Conservation (phyloP, 2,888 invertebrate species). For the Drosophila lutescens region DNA sequence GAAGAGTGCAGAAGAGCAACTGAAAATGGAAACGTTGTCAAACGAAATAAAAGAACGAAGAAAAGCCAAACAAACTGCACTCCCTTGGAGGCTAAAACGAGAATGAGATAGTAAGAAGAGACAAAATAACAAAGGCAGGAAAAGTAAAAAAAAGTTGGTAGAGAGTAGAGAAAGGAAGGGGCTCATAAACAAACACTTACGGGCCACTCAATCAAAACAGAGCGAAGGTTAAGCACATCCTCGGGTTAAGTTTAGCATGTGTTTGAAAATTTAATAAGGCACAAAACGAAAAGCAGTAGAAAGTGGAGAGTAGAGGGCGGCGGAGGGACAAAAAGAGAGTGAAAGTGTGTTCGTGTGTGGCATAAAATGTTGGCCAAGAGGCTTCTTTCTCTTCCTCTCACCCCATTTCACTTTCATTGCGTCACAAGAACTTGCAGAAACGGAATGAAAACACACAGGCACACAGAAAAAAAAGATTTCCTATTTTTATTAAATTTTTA, state of each 20-base stretch:
- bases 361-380: constrained; percentile 49
- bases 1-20: constrained; percentile 47
- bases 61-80: constrained; percentile 42
- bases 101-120: constrained; percentile 11
- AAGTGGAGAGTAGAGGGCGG: constrained; percentile 9
- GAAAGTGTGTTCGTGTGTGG: constrained; percentile 44
- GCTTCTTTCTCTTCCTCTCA: constrained; percentile 8
- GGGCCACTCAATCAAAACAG: constrained; percentile 75
- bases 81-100: constrained; percentile 28
- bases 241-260: constrained; percentile 78
- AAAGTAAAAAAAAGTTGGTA: constrained; percentile 33
- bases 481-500: background rate
- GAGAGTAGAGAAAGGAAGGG: constrained; percentile 20
- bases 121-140: constrained; percentile 11
- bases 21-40: constrained; percentile 56
- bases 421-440: constrained; percentile 40
- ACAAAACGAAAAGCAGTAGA: constrained; percentile 20
- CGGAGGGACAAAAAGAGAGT: constrained; percentile 5
- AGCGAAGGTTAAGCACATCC: constrained; percentile 77
- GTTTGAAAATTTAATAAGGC: constrained; percentile 77
- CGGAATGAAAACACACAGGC: constrained; percentile 21
- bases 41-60: constrained; percentile 33
- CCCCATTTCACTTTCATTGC: constrained; percentile 44
- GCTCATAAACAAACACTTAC: constrained; percentile 70
- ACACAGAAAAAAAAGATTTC: background rate